Base-by-base conservation (phyloP, 2,888 invertebrate genomes). In the Drosophila longiperda region DNA sequence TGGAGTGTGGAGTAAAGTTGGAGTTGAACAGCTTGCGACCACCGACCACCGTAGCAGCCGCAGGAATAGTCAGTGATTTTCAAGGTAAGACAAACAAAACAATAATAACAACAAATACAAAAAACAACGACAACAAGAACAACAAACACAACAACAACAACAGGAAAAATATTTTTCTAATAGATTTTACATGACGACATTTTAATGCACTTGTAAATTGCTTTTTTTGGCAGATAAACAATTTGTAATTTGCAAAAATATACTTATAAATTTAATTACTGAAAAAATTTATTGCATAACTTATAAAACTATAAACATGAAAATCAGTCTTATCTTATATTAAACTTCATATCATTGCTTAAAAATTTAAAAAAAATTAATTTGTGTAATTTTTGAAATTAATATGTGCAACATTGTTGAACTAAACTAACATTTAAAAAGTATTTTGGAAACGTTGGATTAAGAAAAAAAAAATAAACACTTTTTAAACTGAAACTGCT, bases 21-120 rank as follows among this genome's bases (percentile, higher is more conserved):
- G 23, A 36, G 36, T 26, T 23, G 17, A 38, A 36, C 17, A 36
- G 26, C 36, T 34, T 34, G 53, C 15, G 53, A 49, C 49, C 81
- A 65, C 64, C 89, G 87, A 87, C 84, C 88, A 80, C 87, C 89
- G 78, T 45, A 78, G 89, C 89, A 85, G 87, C 76, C 63, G 61
- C 71, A 66, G 66, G 70, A 82, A 63, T 75, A 69, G 78, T 74
- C 87, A 69, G 70, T 80, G 89, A 87, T 89, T 87, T 87, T 87
- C 89, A 87, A 89, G 88, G 90, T 89, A 87, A 87, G 90, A 89
- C 89, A 88, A 86, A 79, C 64, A 63, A 54, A 72, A 54, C 57
- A 57, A n/a, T 32, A 58, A 20, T 52, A 49, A 34, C 17, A 61
- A 45, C 49, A 38, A 34, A 38, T 60, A 29, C 45, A 66, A 40